Conservation (phyloP, 2,888 invertebrate species). For the Ecliptopera silaceata region DNA sequence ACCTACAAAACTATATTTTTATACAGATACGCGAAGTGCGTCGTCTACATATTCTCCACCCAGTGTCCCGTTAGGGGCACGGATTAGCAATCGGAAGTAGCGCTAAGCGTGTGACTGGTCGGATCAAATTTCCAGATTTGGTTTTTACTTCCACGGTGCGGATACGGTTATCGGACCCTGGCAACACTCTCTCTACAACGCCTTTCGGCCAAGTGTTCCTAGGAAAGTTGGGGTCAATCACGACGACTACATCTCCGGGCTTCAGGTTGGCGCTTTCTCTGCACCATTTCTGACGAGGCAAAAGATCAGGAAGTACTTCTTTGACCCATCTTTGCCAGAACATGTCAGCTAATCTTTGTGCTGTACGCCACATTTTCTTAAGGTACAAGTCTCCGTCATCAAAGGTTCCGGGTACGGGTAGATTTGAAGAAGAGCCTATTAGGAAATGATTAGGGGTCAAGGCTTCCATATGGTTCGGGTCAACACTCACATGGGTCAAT, state of each 20-base stretch:
- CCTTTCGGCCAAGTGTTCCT: not conserved
- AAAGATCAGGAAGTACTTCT: not conserved
- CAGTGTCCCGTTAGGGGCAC: too few species aligned
- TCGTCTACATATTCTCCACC: too few species aligned
- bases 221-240: not conserved
- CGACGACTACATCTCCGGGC: not conserved
- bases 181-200: not conserved
- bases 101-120: not conserved
- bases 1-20: too few species aligned
- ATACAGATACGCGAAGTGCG: too few species aligned
- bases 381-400: not conserved
- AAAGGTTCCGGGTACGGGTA: not conserved
- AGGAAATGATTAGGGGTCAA: not conserved
- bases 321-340: not conserved
- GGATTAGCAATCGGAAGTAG: too few species aligned
- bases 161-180: not conserved
- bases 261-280: not conserved
- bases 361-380: not conserved
- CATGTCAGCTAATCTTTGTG: not conserved
- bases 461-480: not conserved
- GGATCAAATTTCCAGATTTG: not conserved
- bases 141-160: not conserved
- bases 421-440: not conserved
- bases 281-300: not conserved
- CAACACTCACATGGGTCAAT: not conserved